phyloP scores from a whole-genome alignment of 2,113 vertebrate genomes.

The Siniperca chuatsi region DNA sequence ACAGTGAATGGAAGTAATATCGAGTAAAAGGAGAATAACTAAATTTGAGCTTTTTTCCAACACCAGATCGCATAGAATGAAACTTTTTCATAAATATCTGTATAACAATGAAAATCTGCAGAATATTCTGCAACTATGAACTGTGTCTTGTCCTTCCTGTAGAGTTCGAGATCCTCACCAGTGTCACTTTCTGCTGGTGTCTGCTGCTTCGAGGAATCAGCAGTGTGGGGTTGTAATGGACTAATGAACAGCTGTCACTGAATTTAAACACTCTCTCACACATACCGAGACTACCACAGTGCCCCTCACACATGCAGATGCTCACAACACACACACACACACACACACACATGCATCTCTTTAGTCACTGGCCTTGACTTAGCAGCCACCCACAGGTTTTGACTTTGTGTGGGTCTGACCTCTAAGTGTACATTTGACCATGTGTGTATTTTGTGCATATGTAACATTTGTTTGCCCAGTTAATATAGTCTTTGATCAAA shows the following conservation, averaged over 20 bases:
- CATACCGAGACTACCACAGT: constrained; percentile 67
- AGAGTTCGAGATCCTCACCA: constrained; percentile 27
- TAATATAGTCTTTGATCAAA: constrained; percentile 34
- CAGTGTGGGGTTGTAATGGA: constrained; percentile 82
- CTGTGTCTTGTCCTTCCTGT: constrained; percentile 31
- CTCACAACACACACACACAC: constrained; percentile 54
- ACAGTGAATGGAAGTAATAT: not conserved
- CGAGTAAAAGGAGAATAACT: not conserved
- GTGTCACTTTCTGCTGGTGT: constrained; percentile 61
- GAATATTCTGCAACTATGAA: not conserved
- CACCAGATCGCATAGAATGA: not conserved
- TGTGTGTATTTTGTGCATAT: constrained; percentile 40
- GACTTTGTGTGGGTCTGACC: constrained; percentile 74
- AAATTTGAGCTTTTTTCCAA: not conserved
- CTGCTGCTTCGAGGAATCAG: constrained; percentile 78
- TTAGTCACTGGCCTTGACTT: constrained; percentile 64
- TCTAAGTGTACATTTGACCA: constrained; percentile 64
- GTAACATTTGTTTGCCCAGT: constrained; percentile 15
- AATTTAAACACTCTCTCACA: constrained; percentile 78
- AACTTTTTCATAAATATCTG: not conserved
- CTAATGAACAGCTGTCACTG: constrained; percentile 85
- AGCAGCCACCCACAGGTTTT: constrained; percentile 64
- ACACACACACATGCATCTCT: constrained; percentile 34
- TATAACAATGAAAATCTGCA: not conserved
- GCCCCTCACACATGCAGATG: constrained; percentile 70